These are phyloP conservation scores for Gopherus flavomarginatus DNA, from an alignment of 2,113 vertebrate species.

Conservation along the genomic window DNA sequence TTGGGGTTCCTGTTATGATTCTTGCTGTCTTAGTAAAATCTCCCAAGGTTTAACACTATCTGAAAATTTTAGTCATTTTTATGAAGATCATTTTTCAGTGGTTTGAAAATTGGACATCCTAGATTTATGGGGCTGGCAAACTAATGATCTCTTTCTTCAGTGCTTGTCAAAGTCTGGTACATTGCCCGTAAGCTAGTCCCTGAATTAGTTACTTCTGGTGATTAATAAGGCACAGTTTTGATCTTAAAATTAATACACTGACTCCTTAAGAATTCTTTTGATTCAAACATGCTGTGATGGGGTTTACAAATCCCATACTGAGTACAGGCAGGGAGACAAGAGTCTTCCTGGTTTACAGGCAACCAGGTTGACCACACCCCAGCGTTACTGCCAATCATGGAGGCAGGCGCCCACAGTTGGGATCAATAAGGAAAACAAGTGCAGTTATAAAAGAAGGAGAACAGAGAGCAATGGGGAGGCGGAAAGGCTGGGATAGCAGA, in stretches of 20 bases:
- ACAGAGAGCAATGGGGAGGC: background rate
- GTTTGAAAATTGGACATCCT: constrained; percentile 59
- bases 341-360: background rate
- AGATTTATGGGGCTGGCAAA: constrained; percentile 58
- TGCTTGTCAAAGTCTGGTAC: constrained; percentile 65
- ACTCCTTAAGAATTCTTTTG: constrained; percentile 12
- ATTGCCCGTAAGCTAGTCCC: background rate
- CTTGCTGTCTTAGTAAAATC: constrained; percentile 17
- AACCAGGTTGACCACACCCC: background rate
- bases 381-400: background rate
- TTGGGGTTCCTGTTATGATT: background rate
- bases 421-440: background rate
- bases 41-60: no score
- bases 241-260: constrained; percentile 8
- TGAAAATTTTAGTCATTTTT: constrained; percentile 65
- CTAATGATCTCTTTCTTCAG: constrained; percentile 61
- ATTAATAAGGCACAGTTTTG: constrained; percentile 38
- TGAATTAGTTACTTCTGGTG: constrained; percentile 1
- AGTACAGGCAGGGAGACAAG: background rate
- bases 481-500: background rate
- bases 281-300: background rate
- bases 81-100: constrained; percentile 72
- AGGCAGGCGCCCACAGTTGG: background rate
- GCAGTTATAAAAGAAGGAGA: background rate
- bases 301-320: background rate